Evolutionary conservation across 1,140 invertebrate species (phyloP), one percentile per base, ranked within the genome.

Genomic region (Phenacoccus solenopsis): DNA sequence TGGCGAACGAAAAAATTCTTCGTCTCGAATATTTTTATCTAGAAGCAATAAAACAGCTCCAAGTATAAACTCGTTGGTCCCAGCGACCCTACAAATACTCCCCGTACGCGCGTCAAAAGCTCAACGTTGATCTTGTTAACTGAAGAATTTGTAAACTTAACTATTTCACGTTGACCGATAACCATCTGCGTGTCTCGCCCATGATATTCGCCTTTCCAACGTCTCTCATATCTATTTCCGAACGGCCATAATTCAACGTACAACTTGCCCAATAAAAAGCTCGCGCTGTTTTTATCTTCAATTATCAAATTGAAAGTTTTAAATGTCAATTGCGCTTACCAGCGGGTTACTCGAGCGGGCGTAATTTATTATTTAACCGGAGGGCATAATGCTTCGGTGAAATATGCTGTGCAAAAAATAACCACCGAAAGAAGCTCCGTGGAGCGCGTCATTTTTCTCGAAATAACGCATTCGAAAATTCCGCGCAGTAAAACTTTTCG

Each of bases 281-380:
- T 16, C 38, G 38, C 16, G n/a, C 20, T n/a, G 38, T 49, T 49
- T 49, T 49, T 49, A 49, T 49, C 38, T 49, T 49, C 38, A 49
- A 49, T 49, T 49, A 49, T 49, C 38, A 49, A 49, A 49, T 49
- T 49, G 38, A 49, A 49, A 49, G 38, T 49, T 49, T 49, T 49
- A 49, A 49, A 49, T 49, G 38, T 49, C 38, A 49, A 49, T 49
- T 49, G 38, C 38, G 38, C 16, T 49, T 49, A 49, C 38, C 5
- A 49, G 38, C 38, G 38, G 12, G 20, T 49, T 49, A 49, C 20
- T 49, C 20, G 12, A 49, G n/a, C 16, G 38, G 20, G 13, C 12
- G 38, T 49, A 49, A 49, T 49, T 49, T 49, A 49, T 49, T 49
- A 16, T 16, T 3, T 4, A n/a, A n/a, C n/a, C n/a, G n/a, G n/a